phyloP scores from a whole-genome alignment of 1,140 invertebrate genomes.

The Phenacoccus solenopsis region DNA sequence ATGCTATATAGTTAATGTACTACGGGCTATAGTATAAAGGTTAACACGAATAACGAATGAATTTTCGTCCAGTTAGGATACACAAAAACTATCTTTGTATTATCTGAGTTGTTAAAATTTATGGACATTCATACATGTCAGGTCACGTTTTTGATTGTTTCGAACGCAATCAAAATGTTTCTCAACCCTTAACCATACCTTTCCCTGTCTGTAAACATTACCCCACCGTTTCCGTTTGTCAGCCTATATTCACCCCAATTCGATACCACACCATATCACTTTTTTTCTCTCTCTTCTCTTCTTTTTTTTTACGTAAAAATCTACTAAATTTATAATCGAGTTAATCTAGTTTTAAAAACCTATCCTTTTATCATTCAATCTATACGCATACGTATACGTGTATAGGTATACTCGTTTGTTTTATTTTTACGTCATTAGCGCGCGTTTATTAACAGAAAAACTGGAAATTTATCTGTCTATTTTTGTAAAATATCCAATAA shows the following conservation, averaged over 20 bases:
- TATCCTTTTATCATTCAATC: too few species aligned
- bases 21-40: too few species aligned
- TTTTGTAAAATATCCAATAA: too few species aligned
- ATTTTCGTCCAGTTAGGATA: not conserved
- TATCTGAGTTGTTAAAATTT: not conserved
- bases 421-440: too few species aligned
- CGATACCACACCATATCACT: not conserved
- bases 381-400: too few species aligned
- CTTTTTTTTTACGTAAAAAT: not conserved
- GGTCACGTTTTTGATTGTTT: not conserved
- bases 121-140: not conserved
- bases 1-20: too few species aligned
- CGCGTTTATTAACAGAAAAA: too few species aligned
- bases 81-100: not conserved
- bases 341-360: too few species aligned
- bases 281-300: not conserved
- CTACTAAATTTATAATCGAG: too few species aligned
- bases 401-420: too few species aligned
- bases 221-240: not conserved
- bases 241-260: too few species aligned
- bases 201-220: not conserved
- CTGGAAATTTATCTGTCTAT: too few species aligned
- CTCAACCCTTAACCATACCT: not conserved
- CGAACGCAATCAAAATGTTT: not conserved
- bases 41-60: not conserved